Evolutionary conservation across 1,140 invertebrate species (phyloP), one percentile per base, ranked within the genome.

Genomic region (Ips typographus): DNA sequence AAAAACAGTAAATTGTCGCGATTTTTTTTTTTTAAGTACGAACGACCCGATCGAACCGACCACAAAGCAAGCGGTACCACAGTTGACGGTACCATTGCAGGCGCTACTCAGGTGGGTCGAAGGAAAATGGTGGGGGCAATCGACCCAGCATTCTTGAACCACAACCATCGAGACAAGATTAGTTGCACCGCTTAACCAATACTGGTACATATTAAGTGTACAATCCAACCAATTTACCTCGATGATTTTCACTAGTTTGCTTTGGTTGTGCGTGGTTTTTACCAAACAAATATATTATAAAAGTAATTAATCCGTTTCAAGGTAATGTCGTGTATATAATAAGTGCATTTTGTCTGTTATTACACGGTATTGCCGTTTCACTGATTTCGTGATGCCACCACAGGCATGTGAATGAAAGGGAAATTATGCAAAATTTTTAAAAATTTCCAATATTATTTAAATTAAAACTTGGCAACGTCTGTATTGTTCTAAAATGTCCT

Each of bases 91-190:
- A 68, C 49, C 58, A 68, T 62, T 68, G 66, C 66, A 68, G 59
- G 41, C 22, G 22, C 22, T 52, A 68, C 65, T 41, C 42, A 2
- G 47, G 49, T 66, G 55, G 66, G 58, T 7, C 38, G 58, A 44
- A n/a, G 22, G 62, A 39, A 63, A 67, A 58, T 49, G 65, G 75
- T 65, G 58, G 73, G 74, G 71, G 72, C 74, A 55, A 62, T 36
- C 6, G n/a, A 47, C 57, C 37, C 44, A 67, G 70, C 72, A 75
- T 75, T 75, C 74, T 72, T 65, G 55, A 58, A 63, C 65, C 61
- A 66, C 72, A 71, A 65, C 61, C 72, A 64, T 42, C 70, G 70
- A 67, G 53, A 42, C 63, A 55, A 39, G 22, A 71, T 43, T 8
- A 55, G 44, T 40, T 71, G 68, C 49, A 68, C 56, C 8, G 40